Conservation (phyloP, 2,888 invertebrate genomes). For the Pandemis heparana region DNA sequence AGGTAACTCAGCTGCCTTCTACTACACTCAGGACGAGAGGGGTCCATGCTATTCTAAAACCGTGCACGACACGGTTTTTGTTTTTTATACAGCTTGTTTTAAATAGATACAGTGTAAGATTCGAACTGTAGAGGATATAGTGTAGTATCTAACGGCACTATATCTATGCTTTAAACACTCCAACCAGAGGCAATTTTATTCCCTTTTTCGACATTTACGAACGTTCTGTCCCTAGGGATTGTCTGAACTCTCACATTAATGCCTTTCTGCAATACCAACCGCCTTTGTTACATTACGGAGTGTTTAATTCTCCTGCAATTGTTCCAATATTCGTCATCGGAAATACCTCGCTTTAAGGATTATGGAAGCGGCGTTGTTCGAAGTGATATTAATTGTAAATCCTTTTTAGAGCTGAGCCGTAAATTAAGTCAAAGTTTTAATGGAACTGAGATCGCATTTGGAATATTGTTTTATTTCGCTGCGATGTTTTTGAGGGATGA, state of each 20-base stretch:
- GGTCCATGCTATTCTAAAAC: no score
- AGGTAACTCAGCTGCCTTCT: no score
- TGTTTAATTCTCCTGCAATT: constrained; percentile 12
- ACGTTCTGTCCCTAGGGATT: constrained; percentile 66
- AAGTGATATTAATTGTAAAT: constrained; percentile 14
- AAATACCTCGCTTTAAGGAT: constrained; percentile 13
- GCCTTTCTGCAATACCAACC: constrained; percentile 57
- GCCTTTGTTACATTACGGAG: constrained; percentile 13
- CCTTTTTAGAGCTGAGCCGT: constrained; percentile 4
- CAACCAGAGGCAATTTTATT: constrained; percentile 67
- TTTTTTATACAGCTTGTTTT: background rate
- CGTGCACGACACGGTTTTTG: no score
- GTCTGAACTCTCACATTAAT: constrained; percentile 59
- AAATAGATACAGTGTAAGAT: background rate
- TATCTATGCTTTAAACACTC: constrained; percentile 31
- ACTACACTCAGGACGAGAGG: no score
- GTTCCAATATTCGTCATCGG: constrained; percentile 21
- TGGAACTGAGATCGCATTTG: constrained; percentile 47
- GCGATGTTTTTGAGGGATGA: constrained; percentile 12
- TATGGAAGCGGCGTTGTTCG: constrained; percentile 13
- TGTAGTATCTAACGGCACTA: no score
- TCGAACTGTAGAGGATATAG: no score
- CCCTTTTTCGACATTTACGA: constrained; percentile 68
- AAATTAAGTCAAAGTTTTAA: constrained; percentile 13
- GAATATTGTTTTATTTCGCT: constrained; percentile 62